Percentiles rank a stretch among this genome's conserved stretches.
Conservation (phyloP, 2,113 vertebrate genomes). For the Siphamia tubifer region DNA sequence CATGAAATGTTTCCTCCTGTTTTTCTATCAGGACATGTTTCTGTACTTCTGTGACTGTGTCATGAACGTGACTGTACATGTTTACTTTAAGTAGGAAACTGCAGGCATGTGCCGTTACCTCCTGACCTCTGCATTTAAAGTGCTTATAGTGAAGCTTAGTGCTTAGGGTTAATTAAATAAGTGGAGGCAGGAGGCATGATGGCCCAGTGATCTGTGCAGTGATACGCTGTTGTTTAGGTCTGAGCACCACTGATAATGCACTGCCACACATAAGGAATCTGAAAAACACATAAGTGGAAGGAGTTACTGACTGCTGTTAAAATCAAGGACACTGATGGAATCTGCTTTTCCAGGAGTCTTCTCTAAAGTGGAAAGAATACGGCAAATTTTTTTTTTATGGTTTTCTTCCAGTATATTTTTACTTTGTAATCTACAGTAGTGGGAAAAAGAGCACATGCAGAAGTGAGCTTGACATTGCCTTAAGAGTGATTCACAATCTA, state of each 20-base stretch:
- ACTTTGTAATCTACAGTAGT: too few species aligned
- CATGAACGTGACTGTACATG: neutral
- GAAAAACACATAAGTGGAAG: neutral
- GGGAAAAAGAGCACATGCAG: too few species aligned
- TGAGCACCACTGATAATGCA: neutral
- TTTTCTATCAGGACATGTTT: too few species aligned
- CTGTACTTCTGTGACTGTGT: neutral
- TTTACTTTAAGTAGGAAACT: neutral
- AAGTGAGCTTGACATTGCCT: too few species aligned
- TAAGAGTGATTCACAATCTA: too few species aligned
- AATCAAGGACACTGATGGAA: neutral
- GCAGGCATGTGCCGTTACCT: neutral
- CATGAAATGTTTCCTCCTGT: too few species aligned
- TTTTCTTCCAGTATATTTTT: too few species aligned
- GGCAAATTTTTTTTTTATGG: too few species aligned
- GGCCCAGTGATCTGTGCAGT: neutral
- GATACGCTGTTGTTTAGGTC: neutral
- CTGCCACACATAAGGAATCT: neutral
- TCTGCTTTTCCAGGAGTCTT: neutral
- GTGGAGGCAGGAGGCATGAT: constrained; percentile 12
- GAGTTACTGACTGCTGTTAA: neutral
- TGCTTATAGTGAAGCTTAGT: constrained; percentile 48
- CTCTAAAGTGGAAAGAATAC: neutral
- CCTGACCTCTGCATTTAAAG: constrained; percentile 21
- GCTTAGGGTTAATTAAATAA: constrained; percentile 53